Base-by-base conservation (phyloP, 2,113 vertebrate species). In the Psittacus erithacus region DNA sequence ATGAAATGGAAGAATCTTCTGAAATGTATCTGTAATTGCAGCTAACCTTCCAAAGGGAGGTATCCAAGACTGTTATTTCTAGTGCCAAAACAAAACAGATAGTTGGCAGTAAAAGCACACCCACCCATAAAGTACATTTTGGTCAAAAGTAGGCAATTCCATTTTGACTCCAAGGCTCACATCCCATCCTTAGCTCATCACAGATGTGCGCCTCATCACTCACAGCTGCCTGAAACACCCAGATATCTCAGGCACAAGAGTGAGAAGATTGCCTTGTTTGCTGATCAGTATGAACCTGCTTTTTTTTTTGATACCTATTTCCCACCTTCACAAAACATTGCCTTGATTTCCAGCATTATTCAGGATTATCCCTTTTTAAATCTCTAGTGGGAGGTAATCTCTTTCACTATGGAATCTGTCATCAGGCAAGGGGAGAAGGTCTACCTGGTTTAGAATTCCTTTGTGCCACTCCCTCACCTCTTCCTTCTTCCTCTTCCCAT, bases 1-100 rank as follows among this genome's bases (percentile, higher is more conserved):
- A 25, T 52, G 88, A 93, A 93, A 92, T 93, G 82, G 90, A 92
- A 95, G 87, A 96, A 86, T 90, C 65, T 93, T 92, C 86, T 94
- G 60, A 83, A 95, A 78, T 38, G 23, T 95, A 91, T 95, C 90
- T 93, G 78, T 82, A 95, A 81, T 84, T 93, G 49, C 41, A 97
- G 92, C 77, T 93, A 93, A 88, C 74, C 44, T 71, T 93, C 88
- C 87, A 88, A 94, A 94, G 86, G 87, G 95, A 96, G 83, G 60
- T 87, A 97, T 95, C 92, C 89, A 92, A 91, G 64, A 63, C 70
- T 93, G 38, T 88, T 84, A 86, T 77, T 96, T 86, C 92, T 80
- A 64, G 79, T 67, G 86, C 77, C 88, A 97, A 82, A 93, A 84
- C 49, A 85, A 86, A 95, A 93, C 78, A 93, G 79, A 95, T 50